Conservation (phyloP, 1,140 invertebrate genomes). For the Hyles vespertilio region DNA sequence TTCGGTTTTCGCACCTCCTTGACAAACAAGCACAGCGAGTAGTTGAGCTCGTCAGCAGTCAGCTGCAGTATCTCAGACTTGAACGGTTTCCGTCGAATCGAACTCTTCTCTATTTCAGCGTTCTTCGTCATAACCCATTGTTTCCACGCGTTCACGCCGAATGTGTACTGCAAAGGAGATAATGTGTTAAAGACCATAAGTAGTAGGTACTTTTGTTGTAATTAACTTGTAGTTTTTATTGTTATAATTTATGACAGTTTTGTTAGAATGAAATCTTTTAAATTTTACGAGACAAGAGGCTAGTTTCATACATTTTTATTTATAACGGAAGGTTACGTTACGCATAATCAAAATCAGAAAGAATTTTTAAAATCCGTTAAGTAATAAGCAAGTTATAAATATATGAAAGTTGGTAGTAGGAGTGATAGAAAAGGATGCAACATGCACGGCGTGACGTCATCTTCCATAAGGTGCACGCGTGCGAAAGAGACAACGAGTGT, state of each 20-base stretch:
- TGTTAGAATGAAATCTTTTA: neutral
- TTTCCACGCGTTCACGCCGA: conserved; percentile 90
- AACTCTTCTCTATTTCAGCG: conserved; percentile 88
- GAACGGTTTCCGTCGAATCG: conserved; percentile 85
- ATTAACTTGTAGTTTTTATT: no score
- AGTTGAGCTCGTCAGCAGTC: conserved; percentile 93
- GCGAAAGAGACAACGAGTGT: no score
- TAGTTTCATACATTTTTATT: no score
- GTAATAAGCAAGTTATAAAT: no score
- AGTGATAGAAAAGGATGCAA: no score
- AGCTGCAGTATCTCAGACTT: conserved; percentile 92
- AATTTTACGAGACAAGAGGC: neutral
- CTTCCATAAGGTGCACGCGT: no score
- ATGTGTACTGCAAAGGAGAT: conserved; percentile 78
- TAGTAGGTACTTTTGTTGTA: no score
- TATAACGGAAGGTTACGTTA: no score
- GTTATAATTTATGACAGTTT: neutral
- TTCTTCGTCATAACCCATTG: conserved; percentile 92
- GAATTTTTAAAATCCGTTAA: no score
- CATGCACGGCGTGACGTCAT: no score
- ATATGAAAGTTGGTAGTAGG: no score
- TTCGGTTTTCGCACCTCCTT: conserved; percentile 94
- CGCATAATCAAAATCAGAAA: no score
- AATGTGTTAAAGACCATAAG: neutral
- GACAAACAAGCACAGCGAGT: conserved; percentile 92